phyloP scores from a whole-genome alignment of 2,113 vertebrate genomes.

The Poeciliopsis retropinna region DNA sequence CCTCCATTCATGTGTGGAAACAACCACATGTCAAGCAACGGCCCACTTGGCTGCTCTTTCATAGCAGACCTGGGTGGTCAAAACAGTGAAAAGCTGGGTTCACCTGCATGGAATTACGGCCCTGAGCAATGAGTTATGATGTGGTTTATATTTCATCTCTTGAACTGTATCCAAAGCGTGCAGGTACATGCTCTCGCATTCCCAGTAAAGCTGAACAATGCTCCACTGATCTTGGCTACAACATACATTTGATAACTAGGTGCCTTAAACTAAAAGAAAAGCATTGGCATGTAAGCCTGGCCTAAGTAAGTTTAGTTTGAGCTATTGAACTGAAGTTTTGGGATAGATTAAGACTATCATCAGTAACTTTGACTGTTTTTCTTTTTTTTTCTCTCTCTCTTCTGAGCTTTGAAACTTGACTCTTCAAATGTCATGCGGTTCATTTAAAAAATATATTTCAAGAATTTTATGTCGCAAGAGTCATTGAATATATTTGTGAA shows the following conservation, averaged over 20 bases:
- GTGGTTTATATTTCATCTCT: constrained; percentile 81
- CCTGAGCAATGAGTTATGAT: constrained; percentile 76
- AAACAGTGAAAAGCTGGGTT: constrained; percentile 59
- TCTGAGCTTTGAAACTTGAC: background rate
- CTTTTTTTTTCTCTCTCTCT: background rate
- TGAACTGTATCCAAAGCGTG: constrained; percentile 72
- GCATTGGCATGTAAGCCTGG: background rate
- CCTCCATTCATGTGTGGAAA: constrained; percentile 47
- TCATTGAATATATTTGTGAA: background rate
- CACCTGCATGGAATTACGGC: constrained; percentile 71
- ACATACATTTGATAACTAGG: constrained; percentile 56
- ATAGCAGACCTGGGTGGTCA: constrained; percentile 72
- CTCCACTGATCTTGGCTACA: constrained; percentile 58
- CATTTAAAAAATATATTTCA: background rate
- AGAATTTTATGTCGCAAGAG: too few relatives aligned
- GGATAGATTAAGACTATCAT: background rate
- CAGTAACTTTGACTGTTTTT: background rate
- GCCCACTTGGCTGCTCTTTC: constrained; percentile 31
- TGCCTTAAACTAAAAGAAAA: constrained; percentile 6
- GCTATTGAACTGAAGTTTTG: background rate
- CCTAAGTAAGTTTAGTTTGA: background rate
- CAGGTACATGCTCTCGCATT: constrained; percentile 72
- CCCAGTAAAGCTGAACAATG: constrained; percentile 74
- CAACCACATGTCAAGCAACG: constrained; percentile 11
- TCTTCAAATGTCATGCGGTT: background rate